phyloP scores from a whole-genome alignment of 2,113 vertebrate species.

The Hiodon alosoides region DNA sequence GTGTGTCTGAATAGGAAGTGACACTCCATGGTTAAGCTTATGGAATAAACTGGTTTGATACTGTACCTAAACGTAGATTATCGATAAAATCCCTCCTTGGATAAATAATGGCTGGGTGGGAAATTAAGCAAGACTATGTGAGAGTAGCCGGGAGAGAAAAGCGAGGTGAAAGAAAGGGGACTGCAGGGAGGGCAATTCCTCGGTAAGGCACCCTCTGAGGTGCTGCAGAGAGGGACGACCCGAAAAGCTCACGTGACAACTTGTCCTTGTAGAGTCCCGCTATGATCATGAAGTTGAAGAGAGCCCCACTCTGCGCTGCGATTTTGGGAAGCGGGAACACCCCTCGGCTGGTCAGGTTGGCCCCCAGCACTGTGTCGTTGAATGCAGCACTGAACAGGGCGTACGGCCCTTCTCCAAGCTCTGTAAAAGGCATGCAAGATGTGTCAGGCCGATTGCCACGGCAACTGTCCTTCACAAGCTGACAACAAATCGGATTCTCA shows the following conservation, averaged over 20 bases:
- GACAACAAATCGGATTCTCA: not conserved
- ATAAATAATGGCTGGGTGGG: too few relatives aligned
- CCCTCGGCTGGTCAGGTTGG: conserved; percentile 75
- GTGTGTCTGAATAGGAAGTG: too few relatives aligned
- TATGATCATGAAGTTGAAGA: conserved; percentile 95
- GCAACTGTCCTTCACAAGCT: not conserved
- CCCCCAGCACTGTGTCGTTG: conserved; percentile 80
- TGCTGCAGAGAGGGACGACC: not conserved
- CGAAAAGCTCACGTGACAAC: conserved; percentile 71
- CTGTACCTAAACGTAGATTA: too few relatives aligned
- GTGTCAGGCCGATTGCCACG: not conserved
- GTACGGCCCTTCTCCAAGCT: conserved; percentile 87
- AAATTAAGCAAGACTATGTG: too few relatives aligned
- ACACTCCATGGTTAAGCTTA: too few relatives aligned
- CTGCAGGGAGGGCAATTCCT: too few relatives aligned
- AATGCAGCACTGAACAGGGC: conserved; percentile 74
- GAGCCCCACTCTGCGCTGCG: conserved; percentile 54
- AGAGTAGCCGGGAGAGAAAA: not conserved
- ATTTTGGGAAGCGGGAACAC: conserved; percentile 78
- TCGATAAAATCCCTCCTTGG: too few relatives aligned
- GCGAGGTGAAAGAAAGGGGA: not conserved
- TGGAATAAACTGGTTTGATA: too few relatives aligned
- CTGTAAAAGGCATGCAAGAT: conserved; percentile 47
- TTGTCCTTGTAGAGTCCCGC: conserved; percentile 83
- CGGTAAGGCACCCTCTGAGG: too few relatives aligned